Conservation (phyloP, 2,797 vertebrate genomes). For the Anolis apletophallus region DNA sequence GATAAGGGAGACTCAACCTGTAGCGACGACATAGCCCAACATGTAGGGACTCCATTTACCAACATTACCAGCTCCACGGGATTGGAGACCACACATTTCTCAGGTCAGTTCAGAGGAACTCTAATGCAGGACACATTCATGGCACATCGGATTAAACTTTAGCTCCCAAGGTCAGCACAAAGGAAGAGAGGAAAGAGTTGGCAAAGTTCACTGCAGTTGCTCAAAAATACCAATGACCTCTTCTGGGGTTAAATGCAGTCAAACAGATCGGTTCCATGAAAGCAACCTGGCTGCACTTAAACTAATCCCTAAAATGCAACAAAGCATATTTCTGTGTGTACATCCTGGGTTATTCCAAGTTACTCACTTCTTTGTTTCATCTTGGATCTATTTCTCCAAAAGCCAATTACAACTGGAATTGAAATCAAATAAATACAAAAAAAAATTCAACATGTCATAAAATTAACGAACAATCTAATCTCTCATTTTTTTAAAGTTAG, state of each 20-base stretch:
- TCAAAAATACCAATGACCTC: neutral
- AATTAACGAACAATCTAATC: too few species aligned
- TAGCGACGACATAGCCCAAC: neutral
- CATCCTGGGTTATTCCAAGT: too few species aligned
- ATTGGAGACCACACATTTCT: neutral
- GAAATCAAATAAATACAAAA: too few species aligned
- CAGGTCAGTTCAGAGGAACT: neutral
- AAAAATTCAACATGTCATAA: too few species aligned
- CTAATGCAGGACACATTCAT: neutral
- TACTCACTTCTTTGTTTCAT: neutral
- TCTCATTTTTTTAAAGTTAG: too few species aligned
- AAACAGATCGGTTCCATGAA: too few species aligned
- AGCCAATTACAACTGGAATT: neutral
- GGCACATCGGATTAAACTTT: slow-evolving; percentile 33
- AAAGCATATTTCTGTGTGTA: neutral
- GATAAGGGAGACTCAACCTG: too few species aligned
- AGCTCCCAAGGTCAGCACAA: slow-evolving; percentile 30
- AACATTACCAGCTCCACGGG: neutral
- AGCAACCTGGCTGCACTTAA: neutral
- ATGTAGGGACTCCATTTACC: neutral
- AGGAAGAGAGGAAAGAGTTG: neutral
- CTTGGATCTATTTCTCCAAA: too few species aligned
- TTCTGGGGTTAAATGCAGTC: neutral
- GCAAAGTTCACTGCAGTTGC: neutral
- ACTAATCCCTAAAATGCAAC: too few species aligned